Conservation (phyloP, 2,797 vertebrate genomes). For the Crocidura indochinensis region DNA sequence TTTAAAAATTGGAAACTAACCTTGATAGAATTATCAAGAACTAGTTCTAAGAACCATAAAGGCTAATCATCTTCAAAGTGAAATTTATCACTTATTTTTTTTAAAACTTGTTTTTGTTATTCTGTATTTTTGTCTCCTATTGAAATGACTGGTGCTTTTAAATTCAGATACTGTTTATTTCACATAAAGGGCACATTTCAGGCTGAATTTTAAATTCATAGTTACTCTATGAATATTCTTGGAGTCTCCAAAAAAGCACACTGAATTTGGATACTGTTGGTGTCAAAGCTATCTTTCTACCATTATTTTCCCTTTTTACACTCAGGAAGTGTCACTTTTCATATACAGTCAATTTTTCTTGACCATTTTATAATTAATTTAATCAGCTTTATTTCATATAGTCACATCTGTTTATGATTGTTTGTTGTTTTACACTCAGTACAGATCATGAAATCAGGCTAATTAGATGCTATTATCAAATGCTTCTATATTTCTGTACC, state of each 20-base stretch:
- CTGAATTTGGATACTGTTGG: background rate
- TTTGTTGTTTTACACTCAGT: conserved; percentile 86
- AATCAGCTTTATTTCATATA: conserved; percentile 90
- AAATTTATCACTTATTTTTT: conserved; percentile 18
- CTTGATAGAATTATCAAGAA: background rate
- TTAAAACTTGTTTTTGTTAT: background rate
- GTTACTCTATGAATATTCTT: background rate
- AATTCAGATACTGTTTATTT: background rate
- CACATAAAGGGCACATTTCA: background rate
- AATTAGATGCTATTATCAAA: conserved; percentile 89
- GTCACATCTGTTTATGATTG: conserved; percentile 87
- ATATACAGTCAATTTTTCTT: conserved; percentile 90
- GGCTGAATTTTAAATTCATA: conserved; percentile 28
- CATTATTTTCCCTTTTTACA: conserved; percentile 73
- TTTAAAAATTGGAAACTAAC: background rate
- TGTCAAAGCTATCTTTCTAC: conserved; percentile 22
- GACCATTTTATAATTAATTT: conserved; percentile 90
- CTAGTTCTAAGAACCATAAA: background rate
- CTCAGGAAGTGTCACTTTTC: conserved; percentile 87
- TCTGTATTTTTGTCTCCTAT: conserved; percentile 26
- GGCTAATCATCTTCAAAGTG: background rate
- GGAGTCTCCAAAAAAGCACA: background rate
- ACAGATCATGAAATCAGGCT: conserved; percentile 89
- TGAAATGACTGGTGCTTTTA: conserved; percentile 4
- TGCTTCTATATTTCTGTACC: conserved; percentile 87